Evolutionary conservation across 2,797 vertebrate species (phyloP).

Genomic region (Bufotes viridis): DNA sequence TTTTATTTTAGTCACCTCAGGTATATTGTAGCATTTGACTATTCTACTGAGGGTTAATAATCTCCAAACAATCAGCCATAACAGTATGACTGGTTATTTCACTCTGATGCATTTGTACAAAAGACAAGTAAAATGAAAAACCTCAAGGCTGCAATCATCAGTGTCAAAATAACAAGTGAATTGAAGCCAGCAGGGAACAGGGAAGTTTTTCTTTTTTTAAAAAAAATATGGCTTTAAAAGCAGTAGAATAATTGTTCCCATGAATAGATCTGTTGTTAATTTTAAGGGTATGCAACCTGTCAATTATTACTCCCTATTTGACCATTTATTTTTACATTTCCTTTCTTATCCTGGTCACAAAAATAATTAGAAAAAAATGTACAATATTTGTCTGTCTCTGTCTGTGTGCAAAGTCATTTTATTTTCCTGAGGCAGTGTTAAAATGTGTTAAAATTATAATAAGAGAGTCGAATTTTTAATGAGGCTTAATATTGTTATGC

Average conservation of each 20-base stretch:
- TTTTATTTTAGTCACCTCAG: not conserved
- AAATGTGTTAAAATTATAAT: constrained; percentile 13
- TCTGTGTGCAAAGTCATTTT: constrained; percentile 10
- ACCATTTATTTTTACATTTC: constrained; percentile 51
- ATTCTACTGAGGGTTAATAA: constrained; percentile 51
- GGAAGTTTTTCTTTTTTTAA: constrained; percentile 32
- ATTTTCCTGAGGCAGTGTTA: constrained; percentile 26
- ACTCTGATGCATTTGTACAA: constrained; percentile 54
- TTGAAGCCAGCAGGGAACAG: constrained; percentile 46
- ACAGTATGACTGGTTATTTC: constrained; percentile 55
- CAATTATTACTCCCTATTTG: constrained; percentile 51
- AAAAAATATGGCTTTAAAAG: constrained; percentile 45
- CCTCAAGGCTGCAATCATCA: constrained; percentile 57
- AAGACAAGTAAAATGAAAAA: constrained; percentile 57
- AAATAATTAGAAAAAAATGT: constrained; percentile 38
- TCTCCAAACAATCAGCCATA: constrained; percentile 44
- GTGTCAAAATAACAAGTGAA: constrained; percentile 58
- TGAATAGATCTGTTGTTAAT: constrained; percentile 53
- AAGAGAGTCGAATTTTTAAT: constrained; percentile 23
- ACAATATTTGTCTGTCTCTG: constrained; percentile 36
- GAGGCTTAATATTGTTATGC: constrained; percentile 22
- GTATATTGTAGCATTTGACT: not conserved
- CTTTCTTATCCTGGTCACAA: constrained; percentile 32
- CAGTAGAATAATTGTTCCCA: constrained; percentile 46
- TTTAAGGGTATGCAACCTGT: constrained; percentile 41